phyloP scores from a whole-genome alignment of 2,797 vertebrate genomes.

The Arvicola amphibius region DNA sequence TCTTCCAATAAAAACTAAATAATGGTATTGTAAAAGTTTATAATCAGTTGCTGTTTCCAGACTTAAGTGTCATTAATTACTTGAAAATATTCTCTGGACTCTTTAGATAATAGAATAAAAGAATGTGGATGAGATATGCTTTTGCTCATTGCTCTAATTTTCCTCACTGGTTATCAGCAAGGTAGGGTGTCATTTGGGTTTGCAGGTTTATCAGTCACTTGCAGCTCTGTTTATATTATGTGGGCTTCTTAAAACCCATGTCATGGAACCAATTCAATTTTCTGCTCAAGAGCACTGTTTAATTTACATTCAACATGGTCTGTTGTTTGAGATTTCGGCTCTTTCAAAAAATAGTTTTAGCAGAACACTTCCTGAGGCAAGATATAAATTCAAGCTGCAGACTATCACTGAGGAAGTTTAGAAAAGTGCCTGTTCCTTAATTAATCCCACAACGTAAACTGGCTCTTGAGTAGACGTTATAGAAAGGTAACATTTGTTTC shows the following conservation, averaged over 20 bases:
- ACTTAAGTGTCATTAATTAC: conserved; percentile 45
- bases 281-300: conserved; percentile 72
- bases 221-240: conserved; percentile 68
- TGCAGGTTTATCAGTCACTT: conserved; percentile 71
- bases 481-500: conserved; percentile 47
- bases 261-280: conserved; percentile 78
- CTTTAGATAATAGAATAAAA: conserved; percentile 66
- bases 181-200: conserved; percentile 38
- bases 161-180: conserved; percentile 43
- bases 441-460: conserved; percentile 40
- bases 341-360: conserved; percentile 66
- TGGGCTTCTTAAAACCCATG: conserved; percentile 68
- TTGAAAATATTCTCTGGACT: conserved; percentile 53
- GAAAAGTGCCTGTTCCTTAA: conserved; percentile 34
- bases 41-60: conserved; percentile 26
- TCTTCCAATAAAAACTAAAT: conserved; percentile 47
- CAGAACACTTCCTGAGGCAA: conserved; percentile 57
- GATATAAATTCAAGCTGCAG: conserved; percentile 59
- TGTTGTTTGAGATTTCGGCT: conserved; percentile 69
- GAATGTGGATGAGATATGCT: conserved; percentile 28
- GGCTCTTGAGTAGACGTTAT: conserved; percentile 27
- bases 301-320: conserved; percentile 69
- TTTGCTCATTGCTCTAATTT: conserved; percentile 52
- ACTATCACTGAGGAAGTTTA: conserved; percentile 57
- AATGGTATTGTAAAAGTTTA: not conserved